phyloP scores from a whole-genome alignment of 23 tunicate species.

The Styela clava region DNA sequence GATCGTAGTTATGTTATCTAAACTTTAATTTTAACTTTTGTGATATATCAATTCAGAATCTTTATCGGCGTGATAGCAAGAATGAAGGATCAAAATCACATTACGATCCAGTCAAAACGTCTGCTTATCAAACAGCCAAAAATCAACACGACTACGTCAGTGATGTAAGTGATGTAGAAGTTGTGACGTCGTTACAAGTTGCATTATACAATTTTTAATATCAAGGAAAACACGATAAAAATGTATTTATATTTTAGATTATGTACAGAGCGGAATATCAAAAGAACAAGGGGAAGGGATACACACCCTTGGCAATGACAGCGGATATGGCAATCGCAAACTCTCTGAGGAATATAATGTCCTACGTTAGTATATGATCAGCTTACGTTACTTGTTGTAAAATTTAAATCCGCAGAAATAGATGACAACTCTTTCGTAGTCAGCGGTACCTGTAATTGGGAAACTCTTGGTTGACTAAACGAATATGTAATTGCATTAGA shows the following conservation, averaged over 20 bases:
- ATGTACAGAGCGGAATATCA: constrained; percentile 58
- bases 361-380: constrained; percentile 33
- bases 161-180: constrained; percentile 46
- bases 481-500: too few relatives aligned
- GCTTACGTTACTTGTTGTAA: too few relatives aligned
- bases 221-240: too few relatives aligned
- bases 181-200: neutral
- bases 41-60: too few relatives aligned
- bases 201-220: neutral
- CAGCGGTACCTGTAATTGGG: too few relatives aligned
- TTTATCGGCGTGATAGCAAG: constrained; percentile 36
- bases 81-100: constrained; percentile 33
- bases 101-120: constrained; percentile 63
- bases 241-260: too few relatives aligned
- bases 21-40: too few relatives aligned
- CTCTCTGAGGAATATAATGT: constrained; percentile 32
- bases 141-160: constrained; percentile 43
- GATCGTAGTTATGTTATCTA: too few relatives aligned
- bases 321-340: constrained; percentile 41
- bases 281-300: constrained; percentile 39
- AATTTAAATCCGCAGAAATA: too few relatives aligned
- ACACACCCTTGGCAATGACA: constrained; percentile 38
- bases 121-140: constrained; percentile 53
- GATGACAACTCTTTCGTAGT: too few relatives aligned
- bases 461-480: too few relatives aligned